Evolutionary conservation across 2,113 vertebrate genomes (phyloP).

Genomic region (Casuarius casuarius): DNA sequence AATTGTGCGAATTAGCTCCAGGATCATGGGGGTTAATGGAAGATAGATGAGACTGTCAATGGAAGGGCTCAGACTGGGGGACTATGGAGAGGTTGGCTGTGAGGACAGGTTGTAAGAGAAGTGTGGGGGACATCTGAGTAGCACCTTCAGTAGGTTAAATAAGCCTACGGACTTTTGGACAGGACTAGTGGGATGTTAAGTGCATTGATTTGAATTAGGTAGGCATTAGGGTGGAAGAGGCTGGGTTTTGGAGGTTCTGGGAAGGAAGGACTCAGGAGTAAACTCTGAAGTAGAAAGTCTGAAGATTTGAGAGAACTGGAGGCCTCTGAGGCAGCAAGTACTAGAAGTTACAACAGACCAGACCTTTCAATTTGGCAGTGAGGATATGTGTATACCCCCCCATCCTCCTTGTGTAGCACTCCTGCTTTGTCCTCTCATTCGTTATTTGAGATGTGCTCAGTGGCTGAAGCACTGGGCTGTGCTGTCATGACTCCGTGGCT

Average conservation of each 20-base stretch:
- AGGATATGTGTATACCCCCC: neutral
- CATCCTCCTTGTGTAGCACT: neutral
- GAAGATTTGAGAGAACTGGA: neutral
- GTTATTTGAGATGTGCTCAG: neutral
- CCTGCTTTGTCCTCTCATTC: neutral
- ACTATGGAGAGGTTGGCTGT: neutral
- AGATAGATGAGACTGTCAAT: neutral
- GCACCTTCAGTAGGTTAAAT: neutral
- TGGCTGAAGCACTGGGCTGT: neutral
- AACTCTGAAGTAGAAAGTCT: neutral
- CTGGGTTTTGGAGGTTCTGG: neutral
- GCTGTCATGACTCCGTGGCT: neutral
- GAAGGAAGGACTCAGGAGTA: neutral
- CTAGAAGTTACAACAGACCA: neutral
- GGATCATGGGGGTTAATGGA: neutral
- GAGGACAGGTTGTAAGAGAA: neutral
- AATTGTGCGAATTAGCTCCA: neutral
- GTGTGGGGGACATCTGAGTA: neutral
- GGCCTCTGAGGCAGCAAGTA: neutral
- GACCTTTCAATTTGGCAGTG: neutral
- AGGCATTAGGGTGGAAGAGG: neutral
- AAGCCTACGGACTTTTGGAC: neutral
- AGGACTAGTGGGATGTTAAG: neutral
- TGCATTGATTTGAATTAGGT: neutral
- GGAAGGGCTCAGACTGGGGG: neutral